phyloP scores from a whole-genome alignment of 2,888 invertebrate genomes.

The Morpho achilles region DNA sequence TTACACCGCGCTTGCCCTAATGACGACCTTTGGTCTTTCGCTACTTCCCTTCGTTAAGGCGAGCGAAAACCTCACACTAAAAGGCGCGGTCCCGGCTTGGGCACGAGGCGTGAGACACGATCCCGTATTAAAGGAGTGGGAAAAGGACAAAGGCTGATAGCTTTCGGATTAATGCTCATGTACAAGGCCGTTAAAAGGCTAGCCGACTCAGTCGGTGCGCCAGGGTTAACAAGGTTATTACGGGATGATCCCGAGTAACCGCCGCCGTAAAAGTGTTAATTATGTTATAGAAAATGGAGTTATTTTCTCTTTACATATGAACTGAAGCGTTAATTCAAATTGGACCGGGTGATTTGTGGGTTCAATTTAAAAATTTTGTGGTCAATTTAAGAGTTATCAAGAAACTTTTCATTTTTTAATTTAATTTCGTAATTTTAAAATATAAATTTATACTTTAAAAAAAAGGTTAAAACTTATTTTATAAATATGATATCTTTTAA shows the following conservation, averaged over 20 bases:
- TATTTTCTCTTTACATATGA: conserved; percentile 38
- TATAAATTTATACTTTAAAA: no score
- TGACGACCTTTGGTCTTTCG: conserved; percentile 73
- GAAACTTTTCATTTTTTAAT: no score
- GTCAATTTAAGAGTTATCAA: no score
- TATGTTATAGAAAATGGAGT: conserved; percentile 66
- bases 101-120: conserved; percentile 61
- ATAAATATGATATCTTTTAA: no score
- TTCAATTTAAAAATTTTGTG: conserved; percentile 2
- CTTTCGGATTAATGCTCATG: conserved; percentile 78
- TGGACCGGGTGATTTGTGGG: conserved; percentile 4
- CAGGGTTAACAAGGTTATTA: conserved; percentile 80
- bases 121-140: conserved; percentile 41
- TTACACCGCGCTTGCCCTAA: conserved; percentile 80
- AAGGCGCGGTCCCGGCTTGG: conserved; percentile 70
- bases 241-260: conserved; percentile 75
- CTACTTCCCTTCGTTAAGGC: conserved; percentile 80
- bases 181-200: conserved; percentile 77
- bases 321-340: conserved; percentile 9
- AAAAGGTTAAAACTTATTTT: no score
- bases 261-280: conserved; percentile 77
- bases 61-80: conserved; percentile 78
- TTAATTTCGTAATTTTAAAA: no score
- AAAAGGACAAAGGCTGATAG: conserved; percentile 71
- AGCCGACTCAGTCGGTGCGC: conserved; percentile 68